These are phyloP conservation scores for Champsocephalus gunnari DNA, from an alignment of 2,797 vertebrate genomes.

Conservation along the genomic window DNA sequence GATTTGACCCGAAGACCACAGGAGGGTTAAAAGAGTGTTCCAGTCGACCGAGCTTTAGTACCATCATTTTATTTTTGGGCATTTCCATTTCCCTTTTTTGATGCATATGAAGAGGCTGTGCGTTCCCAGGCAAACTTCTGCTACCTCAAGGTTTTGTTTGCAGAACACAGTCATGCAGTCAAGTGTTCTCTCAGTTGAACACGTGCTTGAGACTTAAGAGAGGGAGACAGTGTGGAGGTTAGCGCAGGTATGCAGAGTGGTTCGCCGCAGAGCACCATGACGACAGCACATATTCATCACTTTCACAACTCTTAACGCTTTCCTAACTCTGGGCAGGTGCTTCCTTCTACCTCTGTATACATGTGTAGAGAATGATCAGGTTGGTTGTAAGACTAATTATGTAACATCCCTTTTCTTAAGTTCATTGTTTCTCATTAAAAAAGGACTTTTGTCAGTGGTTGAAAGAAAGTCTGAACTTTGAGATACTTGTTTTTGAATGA, in stretches of 20 bases:
- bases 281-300: slow-evolving; percentile 21
- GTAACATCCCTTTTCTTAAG: neutral
- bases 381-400: neutral
- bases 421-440: neutral
- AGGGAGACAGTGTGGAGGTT: slow-evolving; percentile 74
- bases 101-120: neutral
- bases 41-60: neutral
- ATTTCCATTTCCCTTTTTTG: slow-evolving; percentile 9
- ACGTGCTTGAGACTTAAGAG: slow-evolving; percentile 84
- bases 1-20: too few species aligned
- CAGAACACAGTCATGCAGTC: slow-evolving; percentile 70
- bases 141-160: slow-evolving; percentile 26
- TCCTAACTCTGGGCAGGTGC: neutral
- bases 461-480: too few species aligned
- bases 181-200: slow-evolving; percentile 80
- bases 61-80: too few species aligned
- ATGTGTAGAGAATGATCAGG: neutral
- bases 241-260: slow-evolving; percentile 72
- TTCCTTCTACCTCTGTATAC: neutral
- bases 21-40: neutral
- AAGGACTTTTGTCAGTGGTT: neutral
- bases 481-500: too few species aligned
- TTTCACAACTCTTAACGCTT: neutral
- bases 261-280: slow-evolving; percentile 34
- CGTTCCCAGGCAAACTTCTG: slow-evolving; percentile 14